phyloP scores from a whole-genome alignment of 2,797 vertebrate species.

The Hipposideros larvatus region DNA sequence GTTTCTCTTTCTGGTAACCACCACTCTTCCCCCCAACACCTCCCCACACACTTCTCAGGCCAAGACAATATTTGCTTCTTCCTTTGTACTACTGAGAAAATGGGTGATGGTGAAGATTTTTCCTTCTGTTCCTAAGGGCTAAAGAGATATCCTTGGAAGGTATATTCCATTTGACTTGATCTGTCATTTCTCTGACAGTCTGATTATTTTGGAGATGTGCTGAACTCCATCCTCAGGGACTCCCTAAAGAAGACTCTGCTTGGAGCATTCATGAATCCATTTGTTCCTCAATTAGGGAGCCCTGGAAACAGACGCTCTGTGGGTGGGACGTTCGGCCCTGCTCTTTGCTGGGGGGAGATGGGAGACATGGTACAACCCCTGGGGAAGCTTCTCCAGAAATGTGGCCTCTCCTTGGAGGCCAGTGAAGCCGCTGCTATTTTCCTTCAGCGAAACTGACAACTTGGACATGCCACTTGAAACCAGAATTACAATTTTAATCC shows the following conservation, averaged over 20 bases:
- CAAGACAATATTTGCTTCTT: background rate
- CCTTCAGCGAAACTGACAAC: background rate
- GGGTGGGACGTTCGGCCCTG: background rate
- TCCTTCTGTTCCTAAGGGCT: constrained; percentile 44
- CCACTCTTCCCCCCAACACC: too few species aligned
- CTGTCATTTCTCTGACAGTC: constrained; percentile 54
- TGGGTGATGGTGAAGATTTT: background rate
- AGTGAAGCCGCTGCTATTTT: background rate
- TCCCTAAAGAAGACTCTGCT: constrained; percentile 70
- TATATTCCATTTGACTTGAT: constrained; percentile 20
- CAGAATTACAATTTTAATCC: constrained; percentile 31
- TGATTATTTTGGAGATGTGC: constrained; percentile 65
- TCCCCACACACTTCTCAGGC: background rate
- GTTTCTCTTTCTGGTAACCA: background rate
- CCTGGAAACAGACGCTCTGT: background rate
- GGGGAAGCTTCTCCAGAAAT: background rate
- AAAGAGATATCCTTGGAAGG: constrained; percentile 24
- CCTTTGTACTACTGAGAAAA: constrained; percentile 3
- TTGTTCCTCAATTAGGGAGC: constrained; percentile 67
- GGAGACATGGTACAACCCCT: background rate
- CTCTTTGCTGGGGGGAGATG: background rate
- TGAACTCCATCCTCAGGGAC: constrained; percentile 50
- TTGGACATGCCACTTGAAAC: background rate
- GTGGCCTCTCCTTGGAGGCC: background rate
- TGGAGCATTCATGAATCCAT: constrained; percentile 70